Base-by-base conservation (phyloP, 2,797 vertebrate species). In the Squalus acanthias region DNA sequence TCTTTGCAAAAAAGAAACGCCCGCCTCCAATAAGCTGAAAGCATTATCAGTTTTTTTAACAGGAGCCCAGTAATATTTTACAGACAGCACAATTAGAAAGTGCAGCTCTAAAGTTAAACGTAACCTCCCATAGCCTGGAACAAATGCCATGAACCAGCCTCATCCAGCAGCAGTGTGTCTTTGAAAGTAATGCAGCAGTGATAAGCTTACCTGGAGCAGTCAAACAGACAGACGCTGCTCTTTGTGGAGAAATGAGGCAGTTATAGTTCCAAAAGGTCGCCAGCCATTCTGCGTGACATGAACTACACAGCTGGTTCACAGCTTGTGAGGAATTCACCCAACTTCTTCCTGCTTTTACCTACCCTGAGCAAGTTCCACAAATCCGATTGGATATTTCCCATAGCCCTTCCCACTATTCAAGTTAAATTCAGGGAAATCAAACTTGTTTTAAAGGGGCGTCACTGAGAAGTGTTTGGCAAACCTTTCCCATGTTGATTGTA, bases 311-410 rank as follows among this genome's bases (percentile, higher is more conserved):
- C 65, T 39, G 91, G 17, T 93, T 39, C 8, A 5, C 9, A 39
- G 91, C 91, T 93, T 93, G 15, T 13, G 22, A 67, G 7, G 33
- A 92, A 92, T 92, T 92, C 13, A 65, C n/a, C 46, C 20, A 69
- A 67, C n/a, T 93, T 93, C 65, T 93, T 93, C 91, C 91, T 93
- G 91, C n/a, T 93, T 93, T 69, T 93, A 24, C 63, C 39, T 39
- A 46, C 65, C 91, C 9, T 69, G 65, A 9, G 9, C n/a, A 69
- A 46, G 57, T 1, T 91, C n/a, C 65, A 93, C 65, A 69, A 93
- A 93, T 69, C 9, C 65, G 24, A 93, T 93, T 93, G 91, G 91
- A 46, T 93, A 93, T 46, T 69, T 10, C 89, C 65, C 39, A 9
- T 13, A 93, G 63, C 39, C 65, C 91, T 1, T 20, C 91, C 91